Base-by-base conservation (phyloP, 2,888 invertebrate genomes). In the Watsonalla cultraria region DNA sequence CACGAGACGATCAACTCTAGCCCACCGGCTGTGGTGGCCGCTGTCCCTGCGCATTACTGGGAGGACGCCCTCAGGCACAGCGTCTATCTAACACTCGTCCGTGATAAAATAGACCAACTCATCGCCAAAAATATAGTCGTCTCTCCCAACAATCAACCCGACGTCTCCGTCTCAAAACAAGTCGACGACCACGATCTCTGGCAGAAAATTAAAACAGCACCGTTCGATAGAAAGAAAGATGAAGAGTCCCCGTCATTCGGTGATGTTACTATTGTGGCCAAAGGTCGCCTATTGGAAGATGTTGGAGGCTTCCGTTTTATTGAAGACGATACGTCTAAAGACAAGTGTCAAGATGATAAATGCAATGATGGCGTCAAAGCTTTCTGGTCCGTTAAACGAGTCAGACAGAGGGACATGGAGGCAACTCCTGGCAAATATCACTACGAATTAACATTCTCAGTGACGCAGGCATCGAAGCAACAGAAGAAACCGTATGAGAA, bases 61-160 rank as follows among this genome's bases (percentile, higher is more conserved):
- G 94, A 94, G 76, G 92, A 92, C 55, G 94, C 94, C 2, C 77
- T 95, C 42, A 91, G 93, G 56, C 94, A 94, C 80, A 93, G 94
- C 59, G 92, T 93, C 6, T 93, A 93, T 68, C 87, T 94, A 61
- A 93, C 94, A 2, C 85, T 95, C 9, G 86, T 92, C 52, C 80
- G 92, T 60, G 92, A 93, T 67, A 90, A 91, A 68, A 91, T 92
- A 60, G 86, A 90, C 57, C 86, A 90, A 55, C 82, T 92, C 5
- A 87, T 92, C 55, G 79, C 91, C 5, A 82, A 79, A 64, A 82
- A 82, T 14, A 72, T 77, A 46, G 66, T 78, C 56, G 65, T 76
- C 56, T 72, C 78, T 11, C 74, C 81, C 2, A 68, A 80, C 47
- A 71, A 54, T 46, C 81, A 78, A 65, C 71, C 72, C 7, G 78